phyloP scores from a whole-genome alignment of 2,888 invertebrate genomes.

The Corbicula japonica region DNA sequence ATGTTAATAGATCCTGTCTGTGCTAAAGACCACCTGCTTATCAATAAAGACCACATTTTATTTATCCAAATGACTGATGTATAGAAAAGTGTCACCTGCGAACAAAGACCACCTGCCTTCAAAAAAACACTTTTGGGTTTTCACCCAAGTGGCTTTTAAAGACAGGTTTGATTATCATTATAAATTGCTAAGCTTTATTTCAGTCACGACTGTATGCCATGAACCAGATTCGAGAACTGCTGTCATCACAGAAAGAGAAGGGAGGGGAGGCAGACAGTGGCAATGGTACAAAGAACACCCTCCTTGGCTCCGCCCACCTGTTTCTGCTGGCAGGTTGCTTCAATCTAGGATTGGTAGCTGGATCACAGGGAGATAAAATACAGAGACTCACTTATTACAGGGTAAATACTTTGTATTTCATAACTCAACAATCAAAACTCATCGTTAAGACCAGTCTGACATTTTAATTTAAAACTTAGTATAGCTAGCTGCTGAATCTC shows the following conservation, averaged over 20 bases:
- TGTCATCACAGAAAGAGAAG: conserved; percentile 83
- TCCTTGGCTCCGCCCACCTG: conserved; percentile 87
- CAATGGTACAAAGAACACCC: conserved; percentile 72
- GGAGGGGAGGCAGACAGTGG: conserved; percentile 21
- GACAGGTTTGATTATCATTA: no score
- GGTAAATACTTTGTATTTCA: conserved; percentile 70
- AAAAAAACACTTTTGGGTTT: no score
- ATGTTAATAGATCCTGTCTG: no score
- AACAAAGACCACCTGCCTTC: no score
- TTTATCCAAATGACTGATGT: no score
- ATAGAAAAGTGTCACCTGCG: no score
- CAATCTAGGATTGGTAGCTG: conserved; percentile 46
- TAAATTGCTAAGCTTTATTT: no score
- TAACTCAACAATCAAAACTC: no score
- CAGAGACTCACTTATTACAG: conserved; percentile 88
- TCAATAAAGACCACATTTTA: no score
- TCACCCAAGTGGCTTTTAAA: no score
- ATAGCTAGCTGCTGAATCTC: no score
- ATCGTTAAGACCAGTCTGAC: not conserved
- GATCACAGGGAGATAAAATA: conserved; percentile 21
- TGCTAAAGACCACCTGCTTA: no score
- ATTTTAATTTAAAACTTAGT: not conserved
- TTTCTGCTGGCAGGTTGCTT: conserved; percentile 88
- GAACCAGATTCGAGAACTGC: conserved; percentile 86
- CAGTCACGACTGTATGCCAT: conserved; percentile 86